phyloP scores from a whole-genome alignment of 1,140 invertebrate species.

The Hyphantria cunea region DNA sequence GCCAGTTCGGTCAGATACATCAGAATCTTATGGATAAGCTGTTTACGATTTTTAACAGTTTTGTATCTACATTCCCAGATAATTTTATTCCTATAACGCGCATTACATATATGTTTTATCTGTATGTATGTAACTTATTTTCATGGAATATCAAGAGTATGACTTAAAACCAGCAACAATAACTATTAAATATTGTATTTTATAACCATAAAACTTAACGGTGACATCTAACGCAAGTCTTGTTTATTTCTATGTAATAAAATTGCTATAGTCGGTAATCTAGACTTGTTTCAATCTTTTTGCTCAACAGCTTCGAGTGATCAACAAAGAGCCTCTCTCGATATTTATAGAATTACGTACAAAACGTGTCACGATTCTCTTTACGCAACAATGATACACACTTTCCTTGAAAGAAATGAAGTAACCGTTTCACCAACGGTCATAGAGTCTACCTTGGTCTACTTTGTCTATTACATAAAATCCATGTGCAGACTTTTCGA shows the following conservation, averaged over 20 bases:
- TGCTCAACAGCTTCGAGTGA: not conserved
- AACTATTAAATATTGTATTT: too few species aligned
- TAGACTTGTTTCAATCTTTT: not conserved
- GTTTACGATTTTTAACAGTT: slow-evolving; percentile 2
- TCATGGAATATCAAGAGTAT: too few species aligned
- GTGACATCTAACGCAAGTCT: too few species aligned
- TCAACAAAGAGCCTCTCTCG: not conserved
- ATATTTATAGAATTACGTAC: slow-evolving; percentile 1
- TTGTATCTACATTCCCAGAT: not conserved
- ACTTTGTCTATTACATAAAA: slow-evolving; percentile 23
- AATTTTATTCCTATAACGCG: too few species aligned
- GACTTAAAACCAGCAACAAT: too few species aligned
- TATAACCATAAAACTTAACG: too few species aligned
- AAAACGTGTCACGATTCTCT: slow-evolving; percentile 1
- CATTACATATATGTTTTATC: too few species aligned
- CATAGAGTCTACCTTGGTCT: slow-evolving; percentile 20
- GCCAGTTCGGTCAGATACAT: slow-evolving; percentile 38
- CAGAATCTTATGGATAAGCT: slow-evolving; percentile 53
- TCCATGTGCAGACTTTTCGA: slow-evolving; percentile 13
- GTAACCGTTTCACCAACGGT: slow-evolving; percentile 21
- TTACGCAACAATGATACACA: slow-evolving; percentile 26
- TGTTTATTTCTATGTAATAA: too few species aligned
- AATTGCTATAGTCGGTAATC: too few species aligned
- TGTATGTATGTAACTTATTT: too few species aligned
- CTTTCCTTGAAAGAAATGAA: slow-evolving; percentile 29